Evolutionary conservation across 2,888 invertebrate genomes (phyloP), one percentile per base, ranked within the genome.

Genomic region (Diogma glabrata): DNA sequence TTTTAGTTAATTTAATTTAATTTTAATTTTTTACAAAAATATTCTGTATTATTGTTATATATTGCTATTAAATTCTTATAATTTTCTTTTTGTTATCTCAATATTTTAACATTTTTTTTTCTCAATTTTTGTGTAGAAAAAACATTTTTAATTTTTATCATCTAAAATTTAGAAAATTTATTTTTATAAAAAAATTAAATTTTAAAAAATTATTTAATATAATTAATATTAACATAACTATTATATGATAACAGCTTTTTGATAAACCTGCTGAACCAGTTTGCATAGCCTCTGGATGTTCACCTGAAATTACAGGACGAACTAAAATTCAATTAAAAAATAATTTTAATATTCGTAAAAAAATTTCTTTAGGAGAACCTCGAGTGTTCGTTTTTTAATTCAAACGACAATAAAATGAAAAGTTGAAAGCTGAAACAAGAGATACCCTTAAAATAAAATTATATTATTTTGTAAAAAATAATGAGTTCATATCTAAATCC

Each of bases 251-350:
- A 14, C 46, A 24, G 16, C 46, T 46, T 17, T 46, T 46, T 46
- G 46, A 46, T 22, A 48, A n/a, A 30, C 69, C 69, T 58, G 70
- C 67, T 60, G 70, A 67, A 55, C 69, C 70, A 56, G 70, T 70
- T 66, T 70, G 70, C 70, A 70, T 70, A 54, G 70, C 70, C 61
- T 70, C 70, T 57, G 70, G 70, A 65, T 70, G 70, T 69, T 70
- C 70, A 67, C 70, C 70, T 70, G 70, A 67, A 70, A 70, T 68
- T 60, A 70, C 67, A 59, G 70, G 65, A 61, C 69, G 68, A 65
- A 69, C 68, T 70, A 64, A 66, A 67, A 66, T 51, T 68, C 63
- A 69, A 67, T 63, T 66, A 63, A 10, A 24, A 43, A 43, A 22
- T 43, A 43, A 28, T 28, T 28, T 3, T 28, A 2, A 12, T 28